Conservation (phyloP, 2,113 vertebrate genomes). For the Sinocyclocheilus anshuiensis region DNA sequence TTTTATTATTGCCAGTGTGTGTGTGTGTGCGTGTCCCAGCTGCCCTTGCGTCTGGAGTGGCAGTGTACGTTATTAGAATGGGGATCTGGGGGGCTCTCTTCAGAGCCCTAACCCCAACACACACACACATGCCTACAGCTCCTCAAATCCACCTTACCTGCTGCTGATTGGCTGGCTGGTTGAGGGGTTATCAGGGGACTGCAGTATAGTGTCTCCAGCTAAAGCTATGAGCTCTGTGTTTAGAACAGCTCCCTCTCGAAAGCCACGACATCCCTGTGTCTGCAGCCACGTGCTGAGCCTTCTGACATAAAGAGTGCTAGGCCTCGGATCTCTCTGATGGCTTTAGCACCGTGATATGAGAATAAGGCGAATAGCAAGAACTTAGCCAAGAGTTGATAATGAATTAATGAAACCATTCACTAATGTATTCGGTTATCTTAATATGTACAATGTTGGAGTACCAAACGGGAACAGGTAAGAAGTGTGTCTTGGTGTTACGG, state of each 20-base stretch:
- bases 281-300: neutral
- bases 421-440: neutral
- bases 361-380: constrained; percentile 51
- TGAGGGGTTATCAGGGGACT: constrained; percentile 51
- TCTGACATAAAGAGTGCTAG: neutral
- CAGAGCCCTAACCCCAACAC: constrained; percentile 57
- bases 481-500: constrained; percentile 7
- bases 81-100: constrained; percentile 72
- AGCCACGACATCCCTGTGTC: constrained; percentile 13
- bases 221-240: constrained; percentile 51
- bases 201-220: constrained; percentile 53
- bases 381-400: constrained; percentile 41
- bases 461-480: neutral
- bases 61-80: constrained; percentile 77
- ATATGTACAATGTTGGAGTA: constrained; percentile 1
- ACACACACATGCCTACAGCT: constrained; percentile 53
- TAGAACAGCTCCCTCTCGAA: constrained; percentile 29
- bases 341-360: neutral
- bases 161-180: constrained; percentile 59
- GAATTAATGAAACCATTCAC: constrained; percentile 10
- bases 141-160: constrained; percentile 61
- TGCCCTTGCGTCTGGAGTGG: constrained; percentile 75
- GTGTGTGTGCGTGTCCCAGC: constrained; percentile 61
- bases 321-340: neutral
- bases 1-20: constrained; percentile 38